These are phyloP conservation scores for Ovibos moschatus DNA, from an alignment of 2,113 vertebrate genomes.

Conservation along the genomic window DNA sequence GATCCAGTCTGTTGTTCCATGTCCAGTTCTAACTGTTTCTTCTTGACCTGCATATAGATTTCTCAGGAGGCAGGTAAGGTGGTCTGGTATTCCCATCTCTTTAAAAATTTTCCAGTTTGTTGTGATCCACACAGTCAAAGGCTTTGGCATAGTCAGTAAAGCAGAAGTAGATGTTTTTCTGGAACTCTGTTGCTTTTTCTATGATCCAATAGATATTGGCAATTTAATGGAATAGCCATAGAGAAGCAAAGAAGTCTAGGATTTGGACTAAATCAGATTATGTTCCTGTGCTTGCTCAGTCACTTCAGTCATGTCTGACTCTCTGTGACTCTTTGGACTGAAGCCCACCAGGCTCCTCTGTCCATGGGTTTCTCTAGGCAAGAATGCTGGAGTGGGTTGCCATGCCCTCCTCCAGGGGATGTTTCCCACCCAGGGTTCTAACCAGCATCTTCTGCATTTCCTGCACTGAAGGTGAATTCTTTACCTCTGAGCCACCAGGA, in stretches of 20 bases:
- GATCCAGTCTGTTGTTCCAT: background rate
- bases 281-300: background rate
- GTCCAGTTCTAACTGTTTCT: background rate
- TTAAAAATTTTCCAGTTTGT: background rate
- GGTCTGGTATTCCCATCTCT: background rate
- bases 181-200: background rate
- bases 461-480: background rate
- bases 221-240: background rate
- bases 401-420: background rate
- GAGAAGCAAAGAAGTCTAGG: background rate
- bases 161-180: background rate
- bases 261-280: background rate
- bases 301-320: background rate
- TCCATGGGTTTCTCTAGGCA: background rate
- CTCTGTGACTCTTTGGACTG: background rate
- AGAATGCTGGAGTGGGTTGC: background rate
- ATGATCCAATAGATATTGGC: background rate
- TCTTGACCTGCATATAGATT: background rate
- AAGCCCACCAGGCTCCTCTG: background rate
- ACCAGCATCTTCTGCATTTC: background rate
- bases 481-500: background rate
- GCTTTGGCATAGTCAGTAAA: background rate
- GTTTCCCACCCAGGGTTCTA: background rate
- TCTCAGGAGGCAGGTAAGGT: background rate
- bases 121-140: background rate